A percentile compares a stretch with the other conserved stretches of the same genome.
Evolutionary conservation across 37 sponge, comb jelly and placozoan genomes (phyloP).

Genomic region (Chondrilla cf. caribensis): DNA sequence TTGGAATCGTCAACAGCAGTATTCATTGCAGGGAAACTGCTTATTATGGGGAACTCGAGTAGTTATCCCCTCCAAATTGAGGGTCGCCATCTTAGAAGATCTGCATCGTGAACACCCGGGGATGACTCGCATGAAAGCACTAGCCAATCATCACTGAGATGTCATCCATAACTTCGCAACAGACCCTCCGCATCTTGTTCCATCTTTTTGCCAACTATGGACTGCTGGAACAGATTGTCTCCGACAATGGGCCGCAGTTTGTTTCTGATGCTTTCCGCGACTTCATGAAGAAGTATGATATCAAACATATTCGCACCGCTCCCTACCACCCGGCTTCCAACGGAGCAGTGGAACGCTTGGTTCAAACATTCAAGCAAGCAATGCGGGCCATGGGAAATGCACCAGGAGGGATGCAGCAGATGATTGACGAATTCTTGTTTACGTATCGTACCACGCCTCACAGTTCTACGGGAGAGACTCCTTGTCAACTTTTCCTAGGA

Average conservation of each 20-base stretch:
- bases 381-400: background rate
- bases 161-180: too few species aligned
- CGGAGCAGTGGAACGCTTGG: background rate
- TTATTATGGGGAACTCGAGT: background rate
- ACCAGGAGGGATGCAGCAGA: background rate
- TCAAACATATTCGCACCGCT: background rate
- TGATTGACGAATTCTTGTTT: background rate
- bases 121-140: background rate
- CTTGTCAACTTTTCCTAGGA: background rate
- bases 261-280: background rate
- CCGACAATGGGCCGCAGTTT: conserved; percentile 13
- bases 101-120: conserved; percentile 3
- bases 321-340: background rate
- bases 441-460: background rate
- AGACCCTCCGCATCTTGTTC: too few species aligned
- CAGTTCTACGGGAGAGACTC: conserved; percentile 5
- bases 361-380: background rate
- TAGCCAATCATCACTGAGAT: too few species aligned
- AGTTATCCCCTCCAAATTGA: background rate
- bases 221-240: conserved; percentile 7
- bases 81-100: background rate
- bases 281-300: background rate
- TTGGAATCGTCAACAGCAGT: background rate
- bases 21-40: background rate
- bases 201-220: conserved; percentile 10